phyloP scores from a whole-genome alignment of 2,888 invertebrate genomes.

The Acleris holmiana region DNA sequence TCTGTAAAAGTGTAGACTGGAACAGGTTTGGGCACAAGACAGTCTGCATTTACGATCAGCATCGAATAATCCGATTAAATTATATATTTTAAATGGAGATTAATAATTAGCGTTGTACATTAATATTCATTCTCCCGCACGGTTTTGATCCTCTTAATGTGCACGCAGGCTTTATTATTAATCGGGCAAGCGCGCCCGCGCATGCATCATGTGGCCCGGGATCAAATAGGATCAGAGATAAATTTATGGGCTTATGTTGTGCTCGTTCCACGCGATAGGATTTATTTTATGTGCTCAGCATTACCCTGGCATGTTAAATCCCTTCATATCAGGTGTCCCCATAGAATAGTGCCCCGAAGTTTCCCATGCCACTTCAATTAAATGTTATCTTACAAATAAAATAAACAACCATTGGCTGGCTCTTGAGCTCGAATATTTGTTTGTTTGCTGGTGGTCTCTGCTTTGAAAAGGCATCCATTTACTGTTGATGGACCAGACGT shows the following conservation, averaged over 20 bases:
- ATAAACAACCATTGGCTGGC: slow-evolving; percentile 45
- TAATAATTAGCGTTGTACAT: slow-evolving; percentile 29
- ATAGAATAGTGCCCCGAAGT: slow-evolving; percentile 37
- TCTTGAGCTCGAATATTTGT: slow-evolving; percentile 44
- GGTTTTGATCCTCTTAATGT: slow-evolving; percentile 36
- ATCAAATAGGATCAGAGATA: slow-evolving; percentile 48
- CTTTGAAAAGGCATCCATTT: slow-evolving; percentile 25
- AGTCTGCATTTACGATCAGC: too few species aligned
- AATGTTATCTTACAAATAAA: slow-evolving; percentile 42
- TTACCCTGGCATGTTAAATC: slow-evolving; percentile 31
- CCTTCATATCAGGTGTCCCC: slow-evolving; percentile 42
- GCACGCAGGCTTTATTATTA: slow-evolving; percentile 44
- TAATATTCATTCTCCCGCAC: slow-evolving; percentile 29
- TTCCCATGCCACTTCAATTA: slow-evolving; percentile 41
- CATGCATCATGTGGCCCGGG: slow-evolving; percentile 45
- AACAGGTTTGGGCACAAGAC: too few species aligned
- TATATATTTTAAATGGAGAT: neutral
- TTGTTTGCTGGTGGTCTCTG: slow-evolving; percentile 39
- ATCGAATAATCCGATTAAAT: too few species aligned
- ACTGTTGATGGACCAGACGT: slow-evolving; percentile 14
- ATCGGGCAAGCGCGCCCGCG: slow-evolving; percentile 40
- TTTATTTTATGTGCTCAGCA: slow-evolving; percentile 33
- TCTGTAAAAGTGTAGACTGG: too few species aligned
- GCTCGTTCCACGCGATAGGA: slow-evolving; percentile 24
- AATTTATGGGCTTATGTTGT: slow-evolving; percentile 44